phyloP scores from a whole-genome alignment of 2,888 invertebrate genomes.

The Phyto melanocephala region DNA sequence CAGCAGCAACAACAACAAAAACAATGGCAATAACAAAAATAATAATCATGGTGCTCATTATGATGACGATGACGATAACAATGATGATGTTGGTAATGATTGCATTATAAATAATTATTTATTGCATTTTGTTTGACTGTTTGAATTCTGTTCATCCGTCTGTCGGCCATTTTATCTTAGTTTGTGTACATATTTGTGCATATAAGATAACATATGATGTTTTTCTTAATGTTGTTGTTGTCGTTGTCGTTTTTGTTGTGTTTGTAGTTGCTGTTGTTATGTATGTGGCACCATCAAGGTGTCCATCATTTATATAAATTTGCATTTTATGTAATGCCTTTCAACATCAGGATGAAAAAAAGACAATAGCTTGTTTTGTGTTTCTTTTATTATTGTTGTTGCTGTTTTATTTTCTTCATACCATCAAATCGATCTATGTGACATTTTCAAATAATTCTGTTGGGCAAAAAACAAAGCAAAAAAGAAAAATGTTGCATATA shows the following conservation, averaged over 20 bases:
- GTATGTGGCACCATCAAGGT: slow-evolving; percentile 64
- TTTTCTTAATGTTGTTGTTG: slow-evolving; percentile 36
- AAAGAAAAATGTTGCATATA: slow-evolving; percentile 13
- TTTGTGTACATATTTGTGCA: neutral
- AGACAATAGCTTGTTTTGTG: slow-evolving; percentile 59
- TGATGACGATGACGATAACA: slow-evolving; percentile 27
- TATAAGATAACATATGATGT: slow-evolving; percentile 49
- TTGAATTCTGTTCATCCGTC: slow-evolving; percentile 6
- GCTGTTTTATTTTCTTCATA: slow-evolving; percentile 29
- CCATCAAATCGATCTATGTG: slow-evolving; percentile 61
- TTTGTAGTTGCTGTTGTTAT: slow-evolving; percentile 40
- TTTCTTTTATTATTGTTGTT: slow-evolving; percentile 27
- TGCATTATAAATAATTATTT: slow-evolving; percentile 62
- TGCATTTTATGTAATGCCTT: slow-evolving; percentile 55
- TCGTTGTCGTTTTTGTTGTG: slow-evolving; percentile 16
- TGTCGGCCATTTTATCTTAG: neutral
- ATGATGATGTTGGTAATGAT: slow-evolving; percentile 48
- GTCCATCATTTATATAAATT: slow-evolving; percentile 65
- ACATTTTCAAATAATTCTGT: slow-evolving; percentile 46
- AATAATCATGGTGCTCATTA: slow-evolving; percentile 22
- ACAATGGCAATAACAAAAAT: neutral
- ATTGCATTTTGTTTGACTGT: slow-evolving; percentile 53
- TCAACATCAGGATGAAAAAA: slow-evolving; percentile 31
- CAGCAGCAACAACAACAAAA: slow-evolving; percentile 4
- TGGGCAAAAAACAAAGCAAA: too few relatives aligned